Base-by-base conservation (phyloP, 2,888 invertebrate genomes). In the Phrixothrix hirtus region DNA sequence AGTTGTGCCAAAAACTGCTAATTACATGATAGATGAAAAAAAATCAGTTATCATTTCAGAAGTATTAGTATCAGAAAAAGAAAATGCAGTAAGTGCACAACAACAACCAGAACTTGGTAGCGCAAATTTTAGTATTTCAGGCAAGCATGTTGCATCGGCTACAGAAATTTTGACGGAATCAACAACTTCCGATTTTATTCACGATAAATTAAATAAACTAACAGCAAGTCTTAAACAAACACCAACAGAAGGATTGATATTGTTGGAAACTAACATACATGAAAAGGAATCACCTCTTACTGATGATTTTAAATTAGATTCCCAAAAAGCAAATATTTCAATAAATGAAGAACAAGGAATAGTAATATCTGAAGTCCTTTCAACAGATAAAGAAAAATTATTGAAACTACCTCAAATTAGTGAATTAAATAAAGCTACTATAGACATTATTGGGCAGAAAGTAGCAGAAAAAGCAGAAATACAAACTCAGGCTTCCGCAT, bases 1-100 rank as follows among this genome's bases (percentile, higher is more conserved):
- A 56, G 34, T 45, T n/a, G 46, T 34, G 30, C 57, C 65, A 1
- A 77, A 75, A 58, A 72, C 70, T 38, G 78, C 79, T 5, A 71
- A 75, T 37, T 49, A 77, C 10, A 63, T 66, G 3, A 51, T 80
- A 10, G 76, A 78, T 59, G 75, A 75, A 62, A 72, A 66, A n/a
- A 72, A 71, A 55, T 68, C 73, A 11, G 63, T 77, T 6, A 70
- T 72, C 1, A 67, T 81, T 1, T 78, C 73, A 29, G 80, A 82
- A 72, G 71, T 78, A 16, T 70, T 78, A 49, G 59, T 75, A 13
- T 79, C 79, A 60, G 83, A 83, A 67, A 71, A 67, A 48, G 79
- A 79, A 65, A 67, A 68, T 39, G 48, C 65, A 1, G 69, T 80
- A 11, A 68, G 71, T 38, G 68, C 69, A 26, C 55, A 68, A 11